Evolutionary conservation across 2,797 vertebrate species (phyloP).

Genomic region (Loriculus beryllinus): DNA sequence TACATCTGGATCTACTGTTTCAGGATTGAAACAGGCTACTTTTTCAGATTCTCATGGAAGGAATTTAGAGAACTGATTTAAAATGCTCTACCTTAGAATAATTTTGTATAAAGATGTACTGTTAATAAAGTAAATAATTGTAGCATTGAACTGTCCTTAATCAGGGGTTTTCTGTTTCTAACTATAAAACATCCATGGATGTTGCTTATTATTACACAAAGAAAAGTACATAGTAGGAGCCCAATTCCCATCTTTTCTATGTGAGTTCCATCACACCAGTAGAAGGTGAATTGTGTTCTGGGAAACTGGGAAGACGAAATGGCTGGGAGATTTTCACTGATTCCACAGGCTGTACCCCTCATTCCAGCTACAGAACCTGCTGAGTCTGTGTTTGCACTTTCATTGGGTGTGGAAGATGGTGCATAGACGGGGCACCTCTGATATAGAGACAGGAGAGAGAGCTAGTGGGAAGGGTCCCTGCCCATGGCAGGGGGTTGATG

Average conservation of each 20-base stretch:
- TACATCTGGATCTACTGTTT: conserved; percentile 53
- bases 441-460: neutral
- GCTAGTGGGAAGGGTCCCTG: neutral
- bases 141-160: conserved; percentile 8
- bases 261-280: neutral
- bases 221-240: neutral
- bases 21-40: conserved; percentile 48
- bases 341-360: neutral
- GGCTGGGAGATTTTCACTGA: neutral
- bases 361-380: neutral
- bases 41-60: conserved; percentile 26
- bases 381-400: neutral
- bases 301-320: neutral
- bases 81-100: conserved; percentile 33
- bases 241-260: neutral
- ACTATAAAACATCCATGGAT: neutral
- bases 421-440: neutral
- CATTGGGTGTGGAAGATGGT: neutral
- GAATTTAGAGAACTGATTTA: conserved; percentile 50
- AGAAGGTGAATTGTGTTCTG: neutral
- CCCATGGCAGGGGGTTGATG: neutral
- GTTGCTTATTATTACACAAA: neutral
- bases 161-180: conserved; percentile 30
- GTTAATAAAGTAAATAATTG: conserved; percentile 39
- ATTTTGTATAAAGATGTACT: conserved; percentile 27